A percentile compares a stretch with the other conserved stretches of the same genome.
Evolutionary conservation across 2,797 vertebrate species (phyloP).

Genomic region (Rousettus madagascariensis): DNA sequence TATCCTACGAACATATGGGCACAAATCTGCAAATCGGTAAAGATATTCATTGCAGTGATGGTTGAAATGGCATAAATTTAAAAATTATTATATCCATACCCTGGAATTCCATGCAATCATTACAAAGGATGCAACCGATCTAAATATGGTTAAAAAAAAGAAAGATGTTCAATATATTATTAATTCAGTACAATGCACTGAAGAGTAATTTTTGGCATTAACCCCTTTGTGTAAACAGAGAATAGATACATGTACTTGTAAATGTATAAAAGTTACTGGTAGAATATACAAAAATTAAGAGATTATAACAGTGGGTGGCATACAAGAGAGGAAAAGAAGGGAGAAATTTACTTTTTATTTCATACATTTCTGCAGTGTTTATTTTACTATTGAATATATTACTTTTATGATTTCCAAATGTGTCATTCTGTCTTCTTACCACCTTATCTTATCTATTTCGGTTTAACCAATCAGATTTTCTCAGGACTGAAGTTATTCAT

Average conservation of each 20-base stretch:
- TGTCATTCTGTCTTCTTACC: neutral
- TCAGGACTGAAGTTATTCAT: slow-evolving; percentile 7
- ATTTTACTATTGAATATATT: slow-evolving; percentile 22
- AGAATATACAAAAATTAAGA: neutral
- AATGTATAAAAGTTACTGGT: neutral
- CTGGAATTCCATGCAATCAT: neutral
- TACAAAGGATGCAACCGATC: slow-evolving; percentile 26
- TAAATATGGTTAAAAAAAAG: neutral
- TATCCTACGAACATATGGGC: neutral
- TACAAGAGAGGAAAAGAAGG: neutral
- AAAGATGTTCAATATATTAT: neutral
- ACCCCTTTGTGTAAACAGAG: slow-evolving; percentile 32
- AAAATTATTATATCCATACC: neutral
- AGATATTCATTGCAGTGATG: neutral
- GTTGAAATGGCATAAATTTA: slow-evolving; percentile 4
- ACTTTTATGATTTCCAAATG: neutral
- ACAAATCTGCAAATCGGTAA: slow-evolving; percentile 20
- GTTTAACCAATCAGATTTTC: slow-evolving; percentile 13
- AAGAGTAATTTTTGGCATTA: slow-evolving; percentile 16
- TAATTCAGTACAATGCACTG: slow-evolving; percentile 23
- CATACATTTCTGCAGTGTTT: neutral
- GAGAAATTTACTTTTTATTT: slow-evolving; percentile 40
- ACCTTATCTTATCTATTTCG: neutral
- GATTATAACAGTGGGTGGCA: neutral
- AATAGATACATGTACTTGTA: neutral